phyloP scores from a whole-genome alignment of 2,888 invertebrate genomes.

The Bugulina stolonifera region DNA sequence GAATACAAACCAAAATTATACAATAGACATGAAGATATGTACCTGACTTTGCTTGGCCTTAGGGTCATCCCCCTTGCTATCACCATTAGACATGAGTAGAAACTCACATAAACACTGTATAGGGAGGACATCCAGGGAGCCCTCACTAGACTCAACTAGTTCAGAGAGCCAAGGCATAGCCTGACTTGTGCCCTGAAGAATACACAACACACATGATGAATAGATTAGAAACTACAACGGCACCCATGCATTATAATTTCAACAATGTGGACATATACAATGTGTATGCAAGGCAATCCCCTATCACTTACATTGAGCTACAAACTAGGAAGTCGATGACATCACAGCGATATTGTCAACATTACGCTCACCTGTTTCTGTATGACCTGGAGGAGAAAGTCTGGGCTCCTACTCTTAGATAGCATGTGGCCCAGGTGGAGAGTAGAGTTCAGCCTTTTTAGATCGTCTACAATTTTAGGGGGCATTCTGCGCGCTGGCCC shows the following conservation, averaged over 20 bases:
- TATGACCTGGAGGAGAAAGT: slow-evolving; percentile 85
- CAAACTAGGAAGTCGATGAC: no score
- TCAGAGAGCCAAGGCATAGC: slow-evolving; percentile 97
- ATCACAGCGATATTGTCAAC: no score
- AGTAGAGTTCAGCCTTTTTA: slow-evolving; percentile 69
- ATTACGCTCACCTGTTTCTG: slow-evolving; percentile 68
- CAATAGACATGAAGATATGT: no score
- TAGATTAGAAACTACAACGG: no score
- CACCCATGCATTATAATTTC: no score
- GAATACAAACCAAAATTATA: no score
- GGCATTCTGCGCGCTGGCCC: slow-evolving; percentile 80
- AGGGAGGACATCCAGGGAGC: slow-evolving; percentile 79
- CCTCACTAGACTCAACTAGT: slow-evolving; percentile 83
- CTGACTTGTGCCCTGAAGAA: slow-evolving; percentile 64
- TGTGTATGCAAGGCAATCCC: no score
- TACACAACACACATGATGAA: no score
- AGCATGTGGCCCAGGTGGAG: slow-evolving; percentile 80
- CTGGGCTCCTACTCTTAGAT: slow-evolving; percentile 81
- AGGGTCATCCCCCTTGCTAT: slow-evolving; percentile 1
- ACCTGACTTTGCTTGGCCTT: slow-evolving; percentile 12
- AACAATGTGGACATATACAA: no score
- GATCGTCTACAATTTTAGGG: slow-evolving; percentile 66
- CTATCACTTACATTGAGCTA: no score
- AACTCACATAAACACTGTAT: slow-evolving; percentile 98
- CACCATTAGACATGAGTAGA: slow-evolving; percentile 58